Evolutionary conservation across 2,797 vertebrate genomes (phyloP), one percentile per base, ranked within the genome.

Genomic region (Chaunax sp.): DNA sequence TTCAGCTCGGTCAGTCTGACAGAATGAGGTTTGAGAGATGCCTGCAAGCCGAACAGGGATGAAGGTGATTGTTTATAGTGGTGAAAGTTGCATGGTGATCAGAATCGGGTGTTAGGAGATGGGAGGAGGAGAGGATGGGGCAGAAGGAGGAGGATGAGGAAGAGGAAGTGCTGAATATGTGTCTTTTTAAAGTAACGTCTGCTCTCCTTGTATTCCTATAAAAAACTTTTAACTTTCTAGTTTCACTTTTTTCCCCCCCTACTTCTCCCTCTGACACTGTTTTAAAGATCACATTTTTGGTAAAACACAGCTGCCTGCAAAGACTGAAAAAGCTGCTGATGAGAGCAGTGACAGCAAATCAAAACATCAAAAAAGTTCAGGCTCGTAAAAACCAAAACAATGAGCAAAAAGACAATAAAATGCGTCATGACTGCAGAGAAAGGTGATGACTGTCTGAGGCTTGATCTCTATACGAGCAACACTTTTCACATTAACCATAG

Each of bases 91-190:
- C 53, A 54, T 26, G 61, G 61, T 71, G 81, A 69, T 73, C 61
- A 59, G 64, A 58, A 45, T 68, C 1, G 12, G 12, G 62, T 54
- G 73, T 62, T 25, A 37, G 43, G 61, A 57, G 46, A 60, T 10
- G 59, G 81, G 82, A 77, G 66, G 81, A 73, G 66, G 76, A 61
- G 68, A 37, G 43, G 45, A 68, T 62, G 63, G 33, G 55, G 62
- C 26, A 64, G 37, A 45, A 40, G 59, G 66, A 72, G 62, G 73
- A 74, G 57, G 70, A 72, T 1, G 67, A 59, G 46, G 71, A 76
- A 25, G 78, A 75, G 54, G 82, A 72, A 52, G 58, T 9, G 38
- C 14, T 15, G 23, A 55, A 11, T 18, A 19, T 47, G 26, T 26
- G 16, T 60, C 10, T 10, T n/a, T 59, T 55, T 64, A 51, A 51